Base-by-base conservation (phyloP, 2,888 invertebrate genomes). In the Oscheius myriophilus region DNA sequence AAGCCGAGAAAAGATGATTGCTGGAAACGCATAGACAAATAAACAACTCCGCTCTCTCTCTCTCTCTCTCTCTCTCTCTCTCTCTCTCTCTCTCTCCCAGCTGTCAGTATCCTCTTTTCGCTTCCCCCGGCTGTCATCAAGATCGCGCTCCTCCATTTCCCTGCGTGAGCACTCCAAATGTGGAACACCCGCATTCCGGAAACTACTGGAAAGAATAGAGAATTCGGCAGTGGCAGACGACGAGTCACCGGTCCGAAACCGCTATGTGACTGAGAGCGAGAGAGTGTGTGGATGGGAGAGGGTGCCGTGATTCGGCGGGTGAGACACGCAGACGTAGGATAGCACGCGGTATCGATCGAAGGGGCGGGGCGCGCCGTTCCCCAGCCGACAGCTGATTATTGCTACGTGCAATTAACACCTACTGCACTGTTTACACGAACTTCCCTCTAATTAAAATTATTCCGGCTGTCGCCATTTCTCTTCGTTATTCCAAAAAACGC, bases 351-450 rank as follows among this genome's bases (percentile, higher is more conserved):
- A 63, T 63, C 52, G 63, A 63, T 63, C 39, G 63, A 63, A 52
- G 25, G 51, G 46, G 61, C 49, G 58, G 58, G 42, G 46, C 39
- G 42, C 58, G 58, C 43, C 58, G 58, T 58, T 58, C 58, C 57
- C 57, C 18, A 18, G 23, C 46, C 18, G 59, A 43, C 64, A 52
- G 52, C 51, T 64, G 52, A 64, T 64, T n/a, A 69, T 67, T 12
- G 64, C 70, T 9, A 61, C 71, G 4, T 73, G 73, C 64, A 70
- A 55, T 45, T 76, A 72, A 58, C 54, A 66, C 45, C 74, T 71
- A 26, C 68, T 69, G 0, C 62, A 61, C 14, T 65, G 57, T 21
- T 72, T 70, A 45, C 66, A 69, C 71, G 55, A 58, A 43, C 23
- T 52, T 53, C 18, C 52, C 6, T n/a, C 18, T 14, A 52, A 52